Conservation (phyloP, 2,888 invertebrate genomes). For the Microplitis manilae region DNA sequence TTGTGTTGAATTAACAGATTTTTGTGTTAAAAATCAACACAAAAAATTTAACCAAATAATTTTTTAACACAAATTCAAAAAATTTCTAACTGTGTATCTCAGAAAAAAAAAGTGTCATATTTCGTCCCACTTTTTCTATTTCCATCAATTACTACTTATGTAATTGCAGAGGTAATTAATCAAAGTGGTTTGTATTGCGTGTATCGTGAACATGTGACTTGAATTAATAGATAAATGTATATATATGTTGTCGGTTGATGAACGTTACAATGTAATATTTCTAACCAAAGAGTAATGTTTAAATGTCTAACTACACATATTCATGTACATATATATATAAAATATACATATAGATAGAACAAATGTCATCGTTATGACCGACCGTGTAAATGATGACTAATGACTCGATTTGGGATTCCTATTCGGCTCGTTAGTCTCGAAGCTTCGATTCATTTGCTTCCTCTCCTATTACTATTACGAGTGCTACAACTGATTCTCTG, state of each 20-base stretch:
- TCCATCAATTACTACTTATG: background rate
- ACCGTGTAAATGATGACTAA: conserved; percentile 22
- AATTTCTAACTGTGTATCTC: too few relatives aligned
- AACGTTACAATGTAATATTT: background rate
- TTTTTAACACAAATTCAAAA: too few relatives aligned
- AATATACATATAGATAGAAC: background rate
- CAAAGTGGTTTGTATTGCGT: background rate
- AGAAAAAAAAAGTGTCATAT: background rate
- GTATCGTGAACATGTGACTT: background rate
- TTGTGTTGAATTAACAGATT: too few relatives aligned
- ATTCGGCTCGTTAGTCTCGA: conserved; percentile 28
- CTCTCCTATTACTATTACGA: background rate
- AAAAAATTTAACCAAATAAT: too few relatives aligned
- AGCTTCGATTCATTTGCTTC: conserved; percentile 21
- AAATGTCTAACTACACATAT: background rate
- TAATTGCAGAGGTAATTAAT: background rate
- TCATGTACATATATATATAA: background rate
- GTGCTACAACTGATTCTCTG: background rate
- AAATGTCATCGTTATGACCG: background rate
- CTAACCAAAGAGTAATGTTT: background rate
- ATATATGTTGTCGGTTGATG: background rate
- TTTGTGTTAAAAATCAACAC: too few relatives aligned
- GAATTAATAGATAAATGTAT: background rate
- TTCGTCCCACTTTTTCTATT: background rate
- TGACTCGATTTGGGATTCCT: conserved; percentile 25